Conservation (phyloP, 2,113 vertebrate species). For the Meleagris gallopavo region DNA sequence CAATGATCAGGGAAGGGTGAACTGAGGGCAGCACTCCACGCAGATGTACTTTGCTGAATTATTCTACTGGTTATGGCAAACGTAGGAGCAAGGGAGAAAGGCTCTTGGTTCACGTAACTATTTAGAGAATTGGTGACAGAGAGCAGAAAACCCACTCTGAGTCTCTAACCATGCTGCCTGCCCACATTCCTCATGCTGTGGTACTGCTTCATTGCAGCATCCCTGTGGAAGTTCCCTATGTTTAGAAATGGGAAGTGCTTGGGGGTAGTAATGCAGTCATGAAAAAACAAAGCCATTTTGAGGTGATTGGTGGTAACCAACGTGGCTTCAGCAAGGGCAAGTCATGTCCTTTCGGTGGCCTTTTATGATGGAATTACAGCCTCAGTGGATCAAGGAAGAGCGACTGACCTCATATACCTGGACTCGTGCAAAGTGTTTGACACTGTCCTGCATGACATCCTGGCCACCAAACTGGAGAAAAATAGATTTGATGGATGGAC, state of each 20-base stretch:
- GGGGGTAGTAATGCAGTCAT: background rate
- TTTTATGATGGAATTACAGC: no score
- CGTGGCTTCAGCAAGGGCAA: no score
- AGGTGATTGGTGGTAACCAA: no score
- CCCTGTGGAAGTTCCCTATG: background rate
- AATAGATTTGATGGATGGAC: no score
- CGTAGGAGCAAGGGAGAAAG: background rate
- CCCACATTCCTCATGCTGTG: background rate
- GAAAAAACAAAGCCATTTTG: background rate
- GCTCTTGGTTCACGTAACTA: accelerated
- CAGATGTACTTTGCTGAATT: background rate
- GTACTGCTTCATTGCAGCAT: background rate
- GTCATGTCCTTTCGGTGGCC: no score
- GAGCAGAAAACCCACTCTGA: background rate
- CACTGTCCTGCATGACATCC: no score
- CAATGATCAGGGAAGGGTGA: accelerated
- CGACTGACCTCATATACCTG: no score
- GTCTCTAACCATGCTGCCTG: background rate
- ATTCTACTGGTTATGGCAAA: background rate
- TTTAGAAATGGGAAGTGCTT: background rate
- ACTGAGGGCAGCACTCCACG: background rate
- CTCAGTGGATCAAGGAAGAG: no score
- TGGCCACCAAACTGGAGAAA: no score
- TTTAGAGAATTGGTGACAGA: background rate
- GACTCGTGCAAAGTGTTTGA: no score